Evolutionary conservation across 2,797 vertebrate species (phyloP).

Genomic region (Gallinago solitaria): DNA sequence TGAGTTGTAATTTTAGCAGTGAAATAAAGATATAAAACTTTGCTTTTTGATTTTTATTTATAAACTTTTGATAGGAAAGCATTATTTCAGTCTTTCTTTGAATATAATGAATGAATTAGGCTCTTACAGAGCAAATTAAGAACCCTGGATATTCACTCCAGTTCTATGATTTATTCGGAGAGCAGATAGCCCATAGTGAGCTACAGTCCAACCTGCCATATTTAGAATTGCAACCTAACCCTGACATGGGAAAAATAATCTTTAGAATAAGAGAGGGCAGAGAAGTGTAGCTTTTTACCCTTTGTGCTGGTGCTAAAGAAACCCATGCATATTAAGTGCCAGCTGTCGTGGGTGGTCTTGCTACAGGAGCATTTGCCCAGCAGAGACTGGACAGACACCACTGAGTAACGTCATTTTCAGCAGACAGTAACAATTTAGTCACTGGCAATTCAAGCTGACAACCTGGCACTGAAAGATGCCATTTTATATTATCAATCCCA

Average conservation of each 20-base stretch:
- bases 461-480: not conserved
- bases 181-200: not conserved
- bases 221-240: not conserved
- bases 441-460: not conserved
- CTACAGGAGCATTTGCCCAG: not conserved
- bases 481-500: not conserved
- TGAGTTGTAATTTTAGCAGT: not conserved
- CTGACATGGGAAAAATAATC: not conserved
- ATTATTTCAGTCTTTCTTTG: not conserved
- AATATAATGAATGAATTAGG: not conserved
- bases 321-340: not conserved
- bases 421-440: not conserved
- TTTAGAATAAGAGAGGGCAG: not conserved
- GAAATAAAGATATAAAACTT: not conserved
- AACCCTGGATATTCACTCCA: not conserved
- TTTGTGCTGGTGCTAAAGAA: not conserved
- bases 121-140: not conserved
- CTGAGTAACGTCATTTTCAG: not conserved
- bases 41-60: not conserved
- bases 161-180: not conserved
- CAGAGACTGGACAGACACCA: not conserved
- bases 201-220: not conserved
- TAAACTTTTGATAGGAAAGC: not conserved
- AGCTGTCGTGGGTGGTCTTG: accelerated
- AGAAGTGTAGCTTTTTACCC: not conserved